Evolutionary conservation across 2,113 vertebrate species (phyloP).

Genomic region (Pollachius pollachius): DNA sequence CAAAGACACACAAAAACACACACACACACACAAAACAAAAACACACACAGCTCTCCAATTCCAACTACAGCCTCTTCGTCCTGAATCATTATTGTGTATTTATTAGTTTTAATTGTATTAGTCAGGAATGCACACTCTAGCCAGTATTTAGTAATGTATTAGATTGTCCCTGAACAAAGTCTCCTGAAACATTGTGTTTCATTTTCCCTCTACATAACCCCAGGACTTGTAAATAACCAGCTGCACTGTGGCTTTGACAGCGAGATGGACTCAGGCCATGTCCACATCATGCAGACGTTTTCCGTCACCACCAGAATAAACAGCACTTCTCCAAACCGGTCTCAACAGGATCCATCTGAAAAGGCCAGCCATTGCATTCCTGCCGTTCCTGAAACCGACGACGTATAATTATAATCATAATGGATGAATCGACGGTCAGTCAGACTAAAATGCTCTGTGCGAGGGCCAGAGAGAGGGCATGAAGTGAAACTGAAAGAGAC

Average conservation of each 20-base stretch:
- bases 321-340: no score
- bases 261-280: slow-evolving; percentile 24
- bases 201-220: slow-evolving; percentile 53
- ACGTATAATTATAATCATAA: no score
- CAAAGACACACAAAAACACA: slow-evolving; percentile 46
- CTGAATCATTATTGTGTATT: slow-evolving; percentile 17
- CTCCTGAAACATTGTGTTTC: slow-evolving; percentile 68
- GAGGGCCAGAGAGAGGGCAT: no score
- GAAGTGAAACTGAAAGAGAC: no score
- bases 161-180: slow-evolving; percentile 72
- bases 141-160: slow-evolving; percentile 80
- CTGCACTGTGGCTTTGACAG: slow-evolving; percentile 44
- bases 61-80: slow-evolving; percentile 72
- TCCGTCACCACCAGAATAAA: no score
- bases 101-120: slow-evolving; percentile 44
- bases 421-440: no score
- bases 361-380: no score
- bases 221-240: slow-evolving; percentile 67
- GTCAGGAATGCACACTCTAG: slow-evolving; percentile 61
- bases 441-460: no score
- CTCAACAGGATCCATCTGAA: no score
- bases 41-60: slow-evolving; percentile 66
- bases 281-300: no score
- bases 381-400: no score
- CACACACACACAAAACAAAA: slow-evolving; percentile 56